These are phyloP conservation scores for Lepidotrigona ventralis DNA, from an alignment of 1,140 invertebrate genomes.

Conservation along the genomic window DNA sequence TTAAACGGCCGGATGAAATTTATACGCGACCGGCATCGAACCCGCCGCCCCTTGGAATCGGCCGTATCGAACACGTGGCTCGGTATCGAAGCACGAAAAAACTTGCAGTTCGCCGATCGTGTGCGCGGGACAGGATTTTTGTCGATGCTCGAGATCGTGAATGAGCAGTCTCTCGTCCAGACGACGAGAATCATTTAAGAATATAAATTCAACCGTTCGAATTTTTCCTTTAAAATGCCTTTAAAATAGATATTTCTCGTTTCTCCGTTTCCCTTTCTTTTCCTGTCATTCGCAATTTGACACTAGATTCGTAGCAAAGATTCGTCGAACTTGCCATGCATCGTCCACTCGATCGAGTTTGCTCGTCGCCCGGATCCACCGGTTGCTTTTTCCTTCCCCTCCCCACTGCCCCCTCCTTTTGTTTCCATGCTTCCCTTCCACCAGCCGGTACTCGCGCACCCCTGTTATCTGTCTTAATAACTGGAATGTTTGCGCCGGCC, in stretches of 20 bases:
- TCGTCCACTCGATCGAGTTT: not conserved
- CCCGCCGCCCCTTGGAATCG: not conserved
- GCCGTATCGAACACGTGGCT: not conserved
- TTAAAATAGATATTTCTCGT: not conserved
- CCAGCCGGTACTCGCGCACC: too few relatives aligned
- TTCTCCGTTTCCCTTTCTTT: not conserved
- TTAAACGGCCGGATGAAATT: slow-evolving; percentile 45
- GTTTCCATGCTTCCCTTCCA: not conserved
- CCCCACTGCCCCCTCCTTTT: not conserved
- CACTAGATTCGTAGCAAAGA: not conserved
- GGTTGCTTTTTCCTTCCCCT: not conserved
- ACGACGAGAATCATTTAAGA: too few relatives aligned
- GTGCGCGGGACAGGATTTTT: not conserved
- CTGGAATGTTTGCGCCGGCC: not conserved
- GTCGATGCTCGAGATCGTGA: not conserved
- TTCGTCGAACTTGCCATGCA: not conserved
- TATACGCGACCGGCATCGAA: slow-evolving; percentile 27
- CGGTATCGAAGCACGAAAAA: not conserved
- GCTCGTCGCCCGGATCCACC: not conserved
- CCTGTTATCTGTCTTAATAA: slow-evolving; percentile 32
- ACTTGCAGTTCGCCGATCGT: not conserved
- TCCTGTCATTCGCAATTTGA: not conserved
- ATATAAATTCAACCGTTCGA: too few relatives aligned
- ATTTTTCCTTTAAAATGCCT: too few relatives aligned
- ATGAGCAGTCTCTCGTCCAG: not conserved